Percentiles rank a stretch among this genome's conserved stretches.
Conservation (phyloP, 2,888 invertebrate species). For the Endotricha flammealis region DNA sequence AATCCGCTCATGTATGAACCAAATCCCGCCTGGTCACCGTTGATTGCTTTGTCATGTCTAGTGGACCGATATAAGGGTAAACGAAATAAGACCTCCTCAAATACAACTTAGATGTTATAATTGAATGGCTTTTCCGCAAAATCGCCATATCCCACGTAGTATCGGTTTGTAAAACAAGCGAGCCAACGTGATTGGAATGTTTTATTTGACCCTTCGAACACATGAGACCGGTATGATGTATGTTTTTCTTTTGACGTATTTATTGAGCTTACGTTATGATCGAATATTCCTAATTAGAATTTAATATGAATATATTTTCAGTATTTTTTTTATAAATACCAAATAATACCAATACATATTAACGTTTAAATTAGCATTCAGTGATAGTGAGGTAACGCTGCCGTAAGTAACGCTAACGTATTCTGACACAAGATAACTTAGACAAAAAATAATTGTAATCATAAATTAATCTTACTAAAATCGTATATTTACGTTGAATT, state of each 20-base stretch:
- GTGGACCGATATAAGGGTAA: constrained; percentile 30
- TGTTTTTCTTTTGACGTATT: constrained; percentile 68
- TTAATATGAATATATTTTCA: too few relatives aligned
- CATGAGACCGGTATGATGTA: constrained; percentile 73
- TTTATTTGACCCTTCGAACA: constrained; percentile 69
- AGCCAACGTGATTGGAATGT: constrained; percentile 75
- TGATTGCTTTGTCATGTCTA: constrained; percentile 78
- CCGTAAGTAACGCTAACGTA: too few relatives aligned
- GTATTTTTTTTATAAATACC: too few relatives aligned
- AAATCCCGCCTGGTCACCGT: constrained; percentile 77
- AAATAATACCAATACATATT: too few relatives aligned
- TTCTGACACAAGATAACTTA: too few relatives aligned
- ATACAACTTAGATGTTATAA: constrained; percentile 26
- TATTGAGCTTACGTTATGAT: constrained; percentile 35
- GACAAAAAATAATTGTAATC: too few relatives aligned
- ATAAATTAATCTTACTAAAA: too few relatives aligned
- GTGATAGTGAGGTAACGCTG: too few relatives aligned
- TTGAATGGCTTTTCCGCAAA: constrained; percentile 18
- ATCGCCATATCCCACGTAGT: constrained; percentile 54
- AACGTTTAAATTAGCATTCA: too few relatives aligned
- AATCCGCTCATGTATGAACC: constrained; percentile 77
- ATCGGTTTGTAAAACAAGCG: constrained; percentile 77
- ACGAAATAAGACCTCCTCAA: constrained; percentile 27
- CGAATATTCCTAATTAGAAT: too few relatives aligned
- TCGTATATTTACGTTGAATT: too few relatives aligned